Conservation (phyloP, 2,888 invertebrate species). For the Baronia brevicornis region DNA sequence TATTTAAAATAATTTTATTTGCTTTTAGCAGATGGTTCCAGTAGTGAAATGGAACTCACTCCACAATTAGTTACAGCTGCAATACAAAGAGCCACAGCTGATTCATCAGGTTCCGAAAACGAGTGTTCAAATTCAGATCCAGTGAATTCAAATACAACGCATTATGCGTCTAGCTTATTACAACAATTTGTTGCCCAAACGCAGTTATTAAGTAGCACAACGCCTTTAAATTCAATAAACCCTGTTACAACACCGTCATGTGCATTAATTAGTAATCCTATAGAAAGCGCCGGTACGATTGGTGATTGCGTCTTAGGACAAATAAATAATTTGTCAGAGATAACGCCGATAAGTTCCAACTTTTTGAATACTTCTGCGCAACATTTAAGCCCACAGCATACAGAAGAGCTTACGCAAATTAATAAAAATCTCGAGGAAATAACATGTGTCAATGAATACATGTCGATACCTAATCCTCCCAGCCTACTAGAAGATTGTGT, state of each 20-base stretch:
- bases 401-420: conserved; percentile 66
- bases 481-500: conserved; percentile 63
- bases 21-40: conserved; percentile 76
- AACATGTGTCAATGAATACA: conserved; percentile 51
- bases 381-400: conserved; percentile 66
- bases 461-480: conserved; percentile 57
- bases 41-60: conserved; percentile 85
- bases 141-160: conserved; percentile 73
- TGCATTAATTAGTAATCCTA: conserved; percentile 38
- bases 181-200: conserved; percentile 90
- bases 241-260: conserved; percentile 37
- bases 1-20: conserved; percentile 5
- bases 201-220: conserved; percentile 77
- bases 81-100: conserved; percentile 81
- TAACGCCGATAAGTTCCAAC: conserved; percentile 50
- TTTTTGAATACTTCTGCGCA: conserved; percentile 47
- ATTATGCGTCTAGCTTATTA: conserved; percentile 83
- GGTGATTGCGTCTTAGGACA: conserved; percentile 59
- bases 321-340: conserved; percentile 54
- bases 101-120: conserved; percentile 83
- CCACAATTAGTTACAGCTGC: conserved; percentile 84
- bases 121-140: conserved; percentile 75
- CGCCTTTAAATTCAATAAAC: conserved; percentile 47
- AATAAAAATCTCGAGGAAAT: conserved; percentile 70
- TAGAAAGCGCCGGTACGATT: conserved; percentile 51